A percentile compares a stretch with the other conserved stretches of the same genome.
These are phyloP conservation scores for Tenthredo amoena DNA, from an alignment of 2,888 invertebrate genomes.

Conservation along the genomic window DNA sequence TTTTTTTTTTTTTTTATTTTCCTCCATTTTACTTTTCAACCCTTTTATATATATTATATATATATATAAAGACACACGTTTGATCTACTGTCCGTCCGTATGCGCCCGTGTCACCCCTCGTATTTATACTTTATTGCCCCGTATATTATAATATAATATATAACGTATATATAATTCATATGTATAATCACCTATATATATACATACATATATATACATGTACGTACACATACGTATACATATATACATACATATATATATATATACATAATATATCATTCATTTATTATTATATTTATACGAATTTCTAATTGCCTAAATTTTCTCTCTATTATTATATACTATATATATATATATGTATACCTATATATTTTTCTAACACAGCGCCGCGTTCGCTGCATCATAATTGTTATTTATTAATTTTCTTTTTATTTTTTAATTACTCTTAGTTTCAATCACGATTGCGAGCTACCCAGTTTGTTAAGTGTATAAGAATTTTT, in stretches of 20 bases:
- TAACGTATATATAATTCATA: not conserved
- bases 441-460: conserved; percentile 51
- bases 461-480: conserved; percentile 49
- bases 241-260: not conserved
- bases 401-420: conserved; percentile 51
- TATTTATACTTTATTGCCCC: conserved; percentile 20
- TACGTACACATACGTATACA: not conserved
- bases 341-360: not conserved
- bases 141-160: conserved; percentile 17
- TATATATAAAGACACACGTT: not conserved
- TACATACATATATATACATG: not conserved
- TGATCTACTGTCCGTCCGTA: conserved; percentile 26
- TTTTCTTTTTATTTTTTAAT: conserved; percentile 42
- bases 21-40: not conserved
- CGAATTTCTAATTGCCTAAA: conserved; percentile 27
- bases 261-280: not conserved
- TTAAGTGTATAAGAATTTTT: conserved; percentile 53
- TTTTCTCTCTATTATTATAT: not conserved
- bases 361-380: conserved; percentile 20
- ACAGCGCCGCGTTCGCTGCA: conserved; percentile 1
- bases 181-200: not conserved
- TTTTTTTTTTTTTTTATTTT: not conserved
- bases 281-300: conserved; percentile 14
- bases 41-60: not conserved
- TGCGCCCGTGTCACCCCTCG: conserved; percentile 27